Conservation (phyloP, 2,113 vertebrate species). For the Dissostichus mawsoni region DNA sequence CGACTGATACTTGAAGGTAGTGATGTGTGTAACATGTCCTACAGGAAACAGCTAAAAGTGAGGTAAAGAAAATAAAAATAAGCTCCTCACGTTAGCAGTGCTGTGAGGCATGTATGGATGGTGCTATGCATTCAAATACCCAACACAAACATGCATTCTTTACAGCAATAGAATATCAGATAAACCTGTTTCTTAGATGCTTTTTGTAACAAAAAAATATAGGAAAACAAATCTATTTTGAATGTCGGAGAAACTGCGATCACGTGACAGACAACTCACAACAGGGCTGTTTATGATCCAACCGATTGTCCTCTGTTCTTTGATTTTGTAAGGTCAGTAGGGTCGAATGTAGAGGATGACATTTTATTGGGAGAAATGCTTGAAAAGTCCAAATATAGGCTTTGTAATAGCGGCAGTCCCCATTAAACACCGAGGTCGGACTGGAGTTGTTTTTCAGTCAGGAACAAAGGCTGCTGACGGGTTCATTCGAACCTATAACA, state of each 20-base stretch:
- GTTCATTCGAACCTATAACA: conserved; percentile 41
- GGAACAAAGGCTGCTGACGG: conserved; percentile 41
- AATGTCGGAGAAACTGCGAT: conserved; percentile 58
- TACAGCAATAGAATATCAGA: conserved; percentile 76
- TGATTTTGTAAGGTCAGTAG: conserved; percentile 46
- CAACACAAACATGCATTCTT: conserved; percentile 66
- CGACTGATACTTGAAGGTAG: conserved; percentile 35
- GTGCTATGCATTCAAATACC: conserved; percentile 76
- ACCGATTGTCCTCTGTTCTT: conserved; percentile 43
- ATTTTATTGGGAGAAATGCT: conserved; percentile 36
- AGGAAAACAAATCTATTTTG: conserved; percentile 63
- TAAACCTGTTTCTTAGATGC: conserved; percentile 65
- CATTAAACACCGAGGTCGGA: conserved; percentile 42
- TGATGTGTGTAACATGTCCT: conserved; percentile 44
- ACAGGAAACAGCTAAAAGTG: conserved; percentile 36
- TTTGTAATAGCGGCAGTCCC: conserved; percentile 38
- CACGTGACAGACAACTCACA: conserved; percentile 58
- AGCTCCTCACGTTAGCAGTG: conserved; percentile 48
- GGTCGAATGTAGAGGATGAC: conserved; percentile 29
- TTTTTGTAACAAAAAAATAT: conserved; percentile 60
- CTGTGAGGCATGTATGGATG: conserved; percentile 64
- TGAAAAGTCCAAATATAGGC: conserved; percentile 45
- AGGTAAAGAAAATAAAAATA: conserved; percentile 44
- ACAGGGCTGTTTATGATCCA: conserved; percentile 68
- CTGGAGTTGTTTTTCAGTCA: conserved; percentile 44